These are phyloP conservation scores for Diceros bicornis DNA, from an alignment of 2,797 vertebrate species.

Conservation along the genomic window DNA sequence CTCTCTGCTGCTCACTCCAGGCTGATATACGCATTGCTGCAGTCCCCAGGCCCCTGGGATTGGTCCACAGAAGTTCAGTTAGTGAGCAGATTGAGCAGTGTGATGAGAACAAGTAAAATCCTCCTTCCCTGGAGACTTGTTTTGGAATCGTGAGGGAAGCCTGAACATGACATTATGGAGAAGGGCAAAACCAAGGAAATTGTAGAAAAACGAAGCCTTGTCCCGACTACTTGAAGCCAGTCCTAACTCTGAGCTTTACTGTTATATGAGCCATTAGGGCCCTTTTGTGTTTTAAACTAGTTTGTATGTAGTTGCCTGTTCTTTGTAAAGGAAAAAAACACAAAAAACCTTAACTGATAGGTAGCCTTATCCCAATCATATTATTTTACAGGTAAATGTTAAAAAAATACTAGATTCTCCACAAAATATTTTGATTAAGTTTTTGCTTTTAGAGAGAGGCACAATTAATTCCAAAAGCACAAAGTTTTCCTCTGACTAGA, in stretches of 20 bases:
- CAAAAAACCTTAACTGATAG: not conserved
- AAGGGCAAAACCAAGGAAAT: not conserved
- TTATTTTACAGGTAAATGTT: conserved; percentile 34
- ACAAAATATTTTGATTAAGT: not conserved
- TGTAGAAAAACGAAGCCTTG: not conserved
- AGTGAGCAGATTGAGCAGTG: not conserved
- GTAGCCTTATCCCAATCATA: conserved; percentile 2
- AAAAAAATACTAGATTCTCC: not conserved
- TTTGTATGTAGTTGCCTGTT: not conserved
- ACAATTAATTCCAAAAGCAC: conserved; percentile 28
- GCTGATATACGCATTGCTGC: too few relatives aligned
- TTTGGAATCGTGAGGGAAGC: not conserved
- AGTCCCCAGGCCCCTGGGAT: not conserved
- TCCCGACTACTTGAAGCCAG: not conserved
- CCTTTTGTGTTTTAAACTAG: not conserved
- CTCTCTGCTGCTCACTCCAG: not conserved
- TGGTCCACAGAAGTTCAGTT: not conserved
- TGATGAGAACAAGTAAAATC: not conserved
- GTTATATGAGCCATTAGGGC: not conserved
- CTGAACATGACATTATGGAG: not conserved
- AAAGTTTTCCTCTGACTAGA: not conserved
- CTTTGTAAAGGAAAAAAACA: not conserved
- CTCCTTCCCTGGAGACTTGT: not conserved
- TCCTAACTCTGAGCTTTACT: not conserved
- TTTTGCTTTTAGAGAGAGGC: conserved; percentile 50